These are phyloP conservation scores for Tokudaia tokunoshimensis DNA, from an alignment of 2,797 vertebrate species.

Conservation along the genomic window DNA sequence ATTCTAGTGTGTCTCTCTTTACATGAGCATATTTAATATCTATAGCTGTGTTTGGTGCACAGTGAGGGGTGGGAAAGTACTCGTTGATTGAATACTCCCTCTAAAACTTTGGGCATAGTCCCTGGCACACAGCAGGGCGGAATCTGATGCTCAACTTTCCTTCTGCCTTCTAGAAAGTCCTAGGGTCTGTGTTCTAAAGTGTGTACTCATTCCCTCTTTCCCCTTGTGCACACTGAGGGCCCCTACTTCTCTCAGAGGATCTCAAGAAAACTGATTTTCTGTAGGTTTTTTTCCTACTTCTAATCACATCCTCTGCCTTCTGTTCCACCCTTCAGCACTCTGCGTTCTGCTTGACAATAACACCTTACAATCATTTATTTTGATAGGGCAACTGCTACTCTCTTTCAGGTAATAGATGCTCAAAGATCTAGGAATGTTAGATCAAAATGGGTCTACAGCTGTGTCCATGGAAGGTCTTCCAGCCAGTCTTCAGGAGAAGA, in stretches of 20 bases:
- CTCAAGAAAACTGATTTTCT: background rate
- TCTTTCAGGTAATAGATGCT: background rate
- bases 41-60: background rate
- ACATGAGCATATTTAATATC: background rate
- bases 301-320: background rate
- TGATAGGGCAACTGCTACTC: background rate
- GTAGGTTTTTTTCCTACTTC: background rate
- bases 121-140: background rate
- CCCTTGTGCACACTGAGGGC: accelerated
- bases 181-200: background rate
- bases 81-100: background rate
- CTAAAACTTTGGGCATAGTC: background rate
- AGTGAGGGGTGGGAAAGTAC: background rate
- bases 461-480: background rate
- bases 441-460: background rate
- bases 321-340: background rate
- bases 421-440: background rate
- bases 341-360: background rate
- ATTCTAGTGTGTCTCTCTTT: background rate
- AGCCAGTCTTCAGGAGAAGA: background rate
- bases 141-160: background rate
- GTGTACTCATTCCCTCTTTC: background rate
- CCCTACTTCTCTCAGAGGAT: background rate
- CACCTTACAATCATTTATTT: background rate
- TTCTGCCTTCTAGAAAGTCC: background rate